Evolutionary conservation across 2,113 vertebrate genomes (phyloP).

Genomic region (Peucedramus taeniatus): DNA sequence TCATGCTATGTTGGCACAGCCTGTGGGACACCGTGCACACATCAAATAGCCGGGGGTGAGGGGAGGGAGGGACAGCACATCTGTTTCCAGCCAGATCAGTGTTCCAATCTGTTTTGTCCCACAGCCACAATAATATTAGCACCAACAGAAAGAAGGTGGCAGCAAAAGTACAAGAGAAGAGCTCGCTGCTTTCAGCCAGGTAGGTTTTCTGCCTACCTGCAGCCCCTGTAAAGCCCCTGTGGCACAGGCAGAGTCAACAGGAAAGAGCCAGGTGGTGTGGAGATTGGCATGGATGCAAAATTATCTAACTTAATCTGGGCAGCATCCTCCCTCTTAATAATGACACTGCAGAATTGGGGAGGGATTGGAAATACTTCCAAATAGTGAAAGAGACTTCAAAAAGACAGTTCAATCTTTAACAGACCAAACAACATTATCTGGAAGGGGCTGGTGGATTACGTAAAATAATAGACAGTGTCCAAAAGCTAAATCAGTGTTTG

Average conservation of each 20-base stretch:
- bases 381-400: not conserved
- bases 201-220: not conserved
- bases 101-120: not conserved
- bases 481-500: not conserved
- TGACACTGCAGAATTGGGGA: not conserved
- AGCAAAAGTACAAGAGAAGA: not conserved
- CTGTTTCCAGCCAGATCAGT: not conserved
- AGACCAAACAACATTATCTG: not conserved
- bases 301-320: not conserved
- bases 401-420: not conserved
- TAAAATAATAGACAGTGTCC: not conserved
- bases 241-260: not conserved
- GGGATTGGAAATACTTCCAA: not conserved
- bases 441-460: not conserved
- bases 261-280: not conserved
- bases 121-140: not conserved
- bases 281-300: fast-evolving
- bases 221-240: not conserved
- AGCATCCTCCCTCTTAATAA: not conserved
- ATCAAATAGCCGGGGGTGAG: not conserved
- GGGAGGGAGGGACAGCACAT: not conserved
- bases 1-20: not conserved
- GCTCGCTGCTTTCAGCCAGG: fast-evolving
- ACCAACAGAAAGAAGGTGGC: not conserved
- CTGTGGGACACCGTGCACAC: not conserved